Evolutionary conservation across 2,113 vertebrate species (phyloP), one percentile per base, ranked within the genome.

Genomic region (Chaenogobius annularis): DNA sequence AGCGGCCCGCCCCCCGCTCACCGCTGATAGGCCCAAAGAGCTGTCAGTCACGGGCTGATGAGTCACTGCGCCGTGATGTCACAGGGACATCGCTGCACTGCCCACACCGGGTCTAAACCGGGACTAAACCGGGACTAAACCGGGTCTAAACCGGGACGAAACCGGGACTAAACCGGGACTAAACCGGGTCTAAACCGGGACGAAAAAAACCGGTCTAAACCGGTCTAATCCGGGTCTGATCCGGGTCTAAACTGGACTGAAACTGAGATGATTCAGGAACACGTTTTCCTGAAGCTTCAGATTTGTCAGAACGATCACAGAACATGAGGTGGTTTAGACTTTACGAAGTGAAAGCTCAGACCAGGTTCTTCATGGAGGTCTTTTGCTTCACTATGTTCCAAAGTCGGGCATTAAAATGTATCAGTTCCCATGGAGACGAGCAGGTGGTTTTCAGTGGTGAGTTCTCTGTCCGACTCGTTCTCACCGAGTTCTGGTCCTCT

Each of bases 1-100:
- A 66, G 31, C 19, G 66, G 6, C 90, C 90, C 92, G 85, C 91
- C 92, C 78, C 59, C 26, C 10, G 55, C 67, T 56, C 66, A n/a
- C 64, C 14, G 14, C 3, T 73, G 23, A 90, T 89, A 92, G 74
- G 90, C 50, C 71, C 12, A 10, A 43, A 58, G 48, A 11, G 68
- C 75, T 78, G 89, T 40, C 85, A 73, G 66, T 91, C 85, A 73
- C 72, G 68, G 79, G 81, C 73, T 77, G 56, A 86, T 87, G 89
- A 92, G 55, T 92, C 90, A 91, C 68, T 26, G 26, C 6, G 59
- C 54, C 47, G 47, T 50, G 15, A 50, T 15, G 37, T 40, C 37
- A 40, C 47, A 17, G 47, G 17, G 47, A 23, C 56, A 26, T 58
- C 55, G 23, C 22, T 14, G 23, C 56, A 59, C 22, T 14, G 22